These are phyloP conservation scores for Dryobotodes eremita DNA, from an alignment of 2,888 invertebrate genomes.

Conservation along the genomic window DNA sequence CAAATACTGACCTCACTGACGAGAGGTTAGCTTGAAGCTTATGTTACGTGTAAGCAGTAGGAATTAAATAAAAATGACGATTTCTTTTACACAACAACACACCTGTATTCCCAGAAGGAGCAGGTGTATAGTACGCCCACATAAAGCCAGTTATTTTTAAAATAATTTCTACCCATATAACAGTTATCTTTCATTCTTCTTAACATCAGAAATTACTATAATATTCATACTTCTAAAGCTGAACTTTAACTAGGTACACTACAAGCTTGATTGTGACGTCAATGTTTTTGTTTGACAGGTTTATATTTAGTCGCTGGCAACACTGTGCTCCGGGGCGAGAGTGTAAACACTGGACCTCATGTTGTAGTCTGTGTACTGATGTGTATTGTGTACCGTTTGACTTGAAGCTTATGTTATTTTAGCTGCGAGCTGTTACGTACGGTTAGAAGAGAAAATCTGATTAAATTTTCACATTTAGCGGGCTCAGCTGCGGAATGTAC, in stretches of 20 bases:
- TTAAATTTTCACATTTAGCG: not conserved
- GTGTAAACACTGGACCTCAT: conserved; percentile 32
- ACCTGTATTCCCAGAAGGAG: not conserved
- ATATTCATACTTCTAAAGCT: not conserved
- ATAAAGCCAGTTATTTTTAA: not conserved
- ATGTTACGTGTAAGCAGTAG: not conserved
- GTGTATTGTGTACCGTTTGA: conserved; percentile 25
- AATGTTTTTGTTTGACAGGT: conserved; percentile 19
- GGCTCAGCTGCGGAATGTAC: not conserved
- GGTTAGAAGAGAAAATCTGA: not conserved
- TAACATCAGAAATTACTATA: not conserved
- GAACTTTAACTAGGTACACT: not conserved
- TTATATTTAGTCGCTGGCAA: conserved; percentile 43
- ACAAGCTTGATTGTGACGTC: conserved; percentile 29
- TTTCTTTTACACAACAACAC: not conserved
- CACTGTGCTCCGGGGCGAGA: conserved; percentile 25
- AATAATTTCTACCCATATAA: not conserved
- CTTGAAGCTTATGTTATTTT: conserved; percentile 16
- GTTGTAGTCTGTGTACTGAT: conserved; percentile 20
- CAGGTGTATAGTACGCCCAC: not conserved
- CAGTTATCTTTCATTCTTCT: not conserved
- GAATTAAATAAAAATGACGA: not conserved
- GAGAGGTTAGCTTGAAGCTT: not conserved
- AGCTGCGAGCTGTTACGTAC: conserved; percentile 4
- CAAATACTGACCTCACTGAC: not conserved